phyloP scores from a whole-genome alignment of 2,113 vertebrate species.

The Oreochromis niloticus region DNA sequence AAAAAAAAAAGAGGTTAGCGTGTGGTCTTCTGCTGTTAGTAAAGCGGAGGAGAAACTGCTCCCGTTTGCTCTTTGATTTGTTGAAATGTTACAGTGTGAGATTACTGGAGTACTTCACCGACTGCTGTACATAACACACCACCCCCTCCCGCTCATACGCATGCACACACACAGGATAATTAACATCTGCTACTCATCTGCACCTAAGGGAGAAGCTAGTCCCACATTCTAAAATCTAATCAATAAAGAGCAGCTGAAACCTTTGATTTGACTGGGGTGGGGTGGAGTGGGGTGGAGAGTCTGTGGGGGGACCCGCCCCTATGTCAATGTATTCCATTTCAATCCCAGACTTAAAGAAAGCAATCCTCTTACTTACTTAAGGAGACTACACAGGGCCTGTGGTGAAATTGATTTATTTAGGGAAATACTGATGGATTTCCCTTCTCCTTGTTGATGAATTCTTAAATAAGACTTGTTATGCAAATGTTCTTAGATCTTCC shows the following conservation, averaged over 20 bases:
- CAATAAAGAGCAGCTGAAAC: conserved; percentile 72
- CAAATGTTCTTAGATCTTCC: conserved; percentile 15
- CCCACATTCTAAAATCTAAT: conserved; percentile 71
- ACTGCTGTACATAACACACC: conserved; percentile 9
- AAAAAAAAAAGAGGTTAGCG: not conserved
- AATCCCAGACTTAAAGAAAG: conserved; percentile 65
- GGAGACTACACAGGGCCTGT: conserved; percentile 31
- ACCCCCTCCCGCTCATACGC: not conserved
- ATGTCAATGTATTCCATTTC: conserved; percentile 71
- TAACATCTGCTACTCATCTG: conserved; percentile 70
- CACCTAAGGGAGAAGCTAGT: conserved; percentile 65
- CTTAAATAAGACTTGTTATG: conserved; percentile 54
- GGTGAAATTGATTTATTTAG: conserved; percentile 64
- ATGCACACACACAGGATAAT: conserved; percentile 54
- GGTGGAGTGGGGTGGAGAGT: conserved; percentile 12
- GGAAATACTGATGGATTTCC: conserved; percentile 48
- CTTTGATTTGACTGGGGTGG: conserved; percentile 67
- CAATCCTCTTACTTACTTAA: conserved; percentile 70
- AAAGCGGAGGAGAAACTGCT: not conserved
- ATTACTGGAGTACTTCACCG: conserved; percentile 22
- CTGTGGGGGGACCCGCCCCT: conserved; percentile 37
- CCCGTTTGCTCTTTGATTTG: not conserved
- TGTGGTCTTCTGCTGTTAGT: not conserved
- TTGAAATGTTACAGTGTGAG: conserved; percentile 7
- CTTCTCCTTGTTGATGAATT: conserved; percentile 30